These are phyloP conservation scores for Chiloscyllium punctatum DNA, from an alignment of 2,797 vertebrate species.

Conservation along the genomic window DNA sequence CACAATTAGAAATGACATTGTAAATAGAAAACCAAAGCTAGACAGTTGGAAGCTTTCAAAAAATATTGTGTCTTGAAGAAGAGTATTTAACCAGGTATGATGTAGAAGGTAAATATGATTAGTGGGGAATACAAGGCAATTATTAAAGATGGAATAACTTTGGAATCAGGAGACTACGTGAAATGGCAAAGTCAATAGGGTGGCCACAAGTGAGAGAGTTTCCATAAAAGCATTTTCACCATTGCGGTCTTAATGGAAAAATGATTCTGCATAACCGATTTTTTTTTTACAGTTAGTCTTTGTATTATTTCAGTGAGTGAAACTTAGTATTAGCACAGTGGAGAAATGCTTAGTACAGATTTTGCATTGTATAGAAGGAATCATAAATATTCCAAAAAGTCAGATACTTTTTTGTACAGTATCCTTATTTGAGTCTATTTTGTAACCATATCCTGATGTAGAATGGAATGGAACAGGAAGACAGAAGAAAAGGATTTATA, in stretches of 20 bases:
- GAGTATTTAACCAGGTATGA: conserved; percentile 40
- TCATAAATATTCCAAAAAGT: conserved; percentile 27
- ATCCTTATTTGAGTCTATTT: conserved; percentile 8
- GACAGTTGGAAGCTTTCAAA: conserved; percentile 46
- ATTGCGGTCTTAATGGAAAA: neutral
- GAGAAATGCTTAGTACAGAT: neutral
- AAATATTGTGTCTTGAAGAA: conserved; percentile 44
- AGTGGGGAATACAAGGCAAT: neutral
- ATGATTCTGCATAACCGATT: neutral
- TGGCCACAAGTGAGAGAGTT: neutral
- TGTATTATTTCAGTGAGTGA: neutral
- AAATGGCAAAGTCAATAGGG: neutral
- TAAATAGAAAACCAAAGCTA: neutral
- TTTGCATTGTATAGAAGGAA: conserved; percentile 11
- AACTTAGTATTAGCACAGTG: neutral
- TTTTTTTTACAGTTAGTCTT: neutral
- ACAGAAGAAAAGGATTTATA: conserved; percentile 10
- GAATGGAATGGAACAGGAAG: conserved; percentile 19
- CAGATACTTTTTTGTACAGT: conserved; percentile 5
- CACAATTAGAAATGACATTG: neutral
- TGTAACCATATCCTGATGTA: conserved; percentile 31
- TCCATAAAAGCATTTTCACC: neutral
- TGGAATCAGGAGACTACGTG: neutral
- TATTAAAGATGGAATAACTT: neutral
- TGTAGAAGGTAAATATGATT: neutral